Conservation (phyloP, 1,140 invertebrate species). For the Drosophila bipectinata region DNA sequence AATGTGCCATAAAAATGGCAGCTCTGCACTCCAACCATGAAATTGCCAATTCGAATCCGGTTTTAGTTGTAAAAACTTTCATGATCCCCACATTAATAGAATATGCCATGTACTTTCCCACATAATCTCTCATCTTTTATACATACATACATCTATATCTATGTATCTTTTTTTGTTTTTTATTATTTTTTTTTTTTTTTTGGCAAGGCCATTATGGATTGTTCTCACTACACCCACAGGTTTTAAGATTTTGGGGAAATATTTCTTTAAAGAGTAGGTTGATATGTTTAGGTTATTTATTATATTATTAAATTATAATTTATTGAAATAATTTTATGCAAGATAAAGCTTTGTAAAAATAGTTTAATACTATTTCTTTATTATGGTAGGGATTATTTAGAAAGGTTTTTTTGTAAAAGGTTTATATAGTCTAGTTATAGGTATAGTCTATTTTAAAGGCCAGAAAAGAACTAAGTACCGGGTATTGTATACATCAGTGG, state of each 20-base stretch:
- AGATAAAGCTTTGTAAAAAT: too few relatives aligned
- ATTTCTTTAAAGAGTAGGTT: not conserved
- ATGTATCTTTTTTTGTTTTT: not conserved
- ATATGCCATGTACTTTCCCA: conserved; percentile 39
- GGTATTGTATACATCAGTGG: too few relatives aligned
- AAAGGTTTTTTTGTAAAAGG: too few relatives aligned
- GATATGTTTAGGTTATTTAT: too few relatives aligned
- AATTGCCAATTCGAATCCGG: conserved; percentile 76
- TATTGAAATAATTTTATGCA: too few relatives aligned
- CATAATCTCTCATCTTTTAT: conserved; percentile 36
- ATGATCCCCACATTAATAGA: conserved; percentile 51
- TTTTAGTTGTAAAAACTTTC: conserved; percentile 73
- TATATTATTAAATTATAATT: too few relatives aligned
- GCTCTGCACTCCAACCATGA: conserved; percentile 71
- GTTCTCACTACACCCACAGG: not conserved
- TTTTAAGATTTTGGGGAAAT: not conserved
- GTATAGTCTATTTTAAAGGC: too few relatives aligned
- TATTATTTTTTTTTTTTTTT: conserved; percentile 2
- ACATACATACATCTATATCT: not conserved
- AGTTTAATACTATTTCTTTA: too few relatives aligned
- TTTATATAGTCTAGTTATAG: too few relatives aligned
- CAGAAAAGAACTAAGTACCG: too few relatives aligned
- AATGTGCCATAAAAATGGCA: conserved; percentile 81
- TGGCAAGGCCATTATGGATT: conserved; percentile 28
- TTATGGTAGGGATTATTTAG: too few relatives aligned